Base-by-base conservation (phyloP, 2,888 invertebrate species). In the Brachypalpus laphriformis region DNA sequence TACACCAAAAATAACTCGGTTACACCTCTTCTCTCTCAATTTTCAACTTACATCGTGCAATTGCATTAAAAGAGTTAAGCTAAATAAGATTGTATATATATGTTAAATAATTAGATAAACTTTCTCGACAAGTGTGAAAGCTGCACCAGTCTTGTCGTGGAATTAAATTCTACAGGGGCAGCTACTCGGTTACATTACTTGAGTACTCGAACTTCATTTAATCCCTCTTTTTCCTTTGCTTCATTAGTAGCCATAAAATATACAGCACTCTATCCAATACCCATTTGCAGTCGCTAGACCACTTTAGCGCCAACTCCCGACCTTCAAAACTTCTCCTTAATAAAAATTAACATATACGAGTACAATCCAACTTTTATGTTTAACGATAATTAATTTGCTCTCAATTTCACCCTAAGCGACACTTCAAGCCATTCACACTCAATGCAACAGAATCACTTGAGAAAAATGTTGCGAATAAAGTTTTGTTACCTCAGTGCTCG, bases 401-500 rank as follows among this genome's bases (percentile, higher is more conserved):
- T 71, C 59, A 47, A 71, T 37, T 57, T 59, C 11, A 7, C 20
- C 5, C 47, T 71, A 59, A 59, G 59, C 37, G 16, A 2, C 37
- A 71, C 71, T 59, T 59, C 1, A 47, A 34, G 22, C 47, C 22
- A 6, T 47, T 57, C 11, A 16, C 57, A 71, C 57, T 57, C 22
- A 49, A 34, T 65, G 49, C 65, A 59, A 40, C 45, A 20, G 45
- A 70, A 57, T 57, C 11, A 47, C 47, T 70, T 34, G 47, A 18
- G 31, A 71, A 70, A 70, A 70, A 34, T 57, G 34, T 45, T 70
- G 11, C 66, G 34, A 56, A 80, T 66, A 74, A 28, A 28, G 72
- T 80, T 80, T 59, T 70, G 51, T 77, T 77, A 70, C 47, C 49
- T 77, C 51, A 61, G 16, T 59, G 11, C 6, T 3, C 16, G n/a